Conservation (phyloP, 2,888 invertebrate genomes). For the Xylocampa areola region DNA sequence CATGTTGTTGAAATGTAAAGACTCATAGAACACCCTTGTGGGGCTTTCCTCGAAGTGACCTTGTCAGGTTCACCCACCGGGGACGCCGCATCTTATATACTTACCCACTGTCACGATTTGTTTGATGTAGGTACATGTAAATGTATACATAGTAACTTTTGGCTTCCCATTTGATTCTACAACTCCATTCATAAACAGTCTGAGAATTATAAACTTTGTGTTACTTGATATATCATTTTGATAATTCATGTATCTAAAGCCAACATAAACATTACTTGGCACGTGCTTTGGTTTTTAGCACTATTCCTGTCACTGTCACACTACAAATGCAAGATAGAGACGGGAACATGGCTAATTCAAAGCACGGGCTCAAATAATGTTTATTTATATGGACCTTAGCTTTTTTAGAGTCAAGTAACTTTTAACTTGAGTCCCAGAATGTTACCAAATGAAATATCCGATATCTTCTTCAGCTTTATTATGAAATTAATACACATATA, state of each 20-base stretch:
- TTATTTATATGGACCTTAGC: no score
- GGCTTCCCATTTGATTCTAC: conserved; percentile 57
- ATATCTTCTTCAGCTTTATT: neutral
- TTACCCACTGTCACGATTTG: conserved; percentile 72
- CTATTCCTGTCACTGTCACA: no score
- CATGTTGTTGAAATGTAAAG: conserved; percentile 64
- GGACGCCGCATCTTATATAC: conserved; percentile 75
- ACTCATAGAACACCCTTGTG: conserved; percentile 73
- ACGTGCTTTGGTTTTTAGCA: no score
- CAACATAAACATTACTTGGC: no score
- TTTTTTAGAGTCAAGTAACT: no score
- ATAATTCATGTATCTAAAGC: no score
- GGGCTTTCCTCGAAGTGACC: conserved; percentile 77
- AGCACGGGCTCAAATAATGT: no score
- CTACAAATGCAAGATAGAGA: no score
- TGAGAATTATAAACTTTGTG: conserved; percentile 54
- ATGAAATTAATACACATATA: neutral
- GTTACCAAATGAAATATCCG: neutral
- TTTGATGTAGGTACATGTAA: conserved; percentile 61
- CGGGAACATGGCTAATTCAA: no score
- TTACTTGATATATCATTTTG: conserved; percentile 38
- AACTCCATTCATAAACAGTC: conserved; percentile 60
- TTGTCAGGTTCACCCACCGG: conserved; percentile 77
- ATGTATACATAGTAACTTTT: conserved; percentile 49
- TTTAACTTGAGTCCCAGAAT: no score